phyloP scores from a whole-genome alignment of 2,888 invertebrate species.

The Alsophila aescularia region DNA sequence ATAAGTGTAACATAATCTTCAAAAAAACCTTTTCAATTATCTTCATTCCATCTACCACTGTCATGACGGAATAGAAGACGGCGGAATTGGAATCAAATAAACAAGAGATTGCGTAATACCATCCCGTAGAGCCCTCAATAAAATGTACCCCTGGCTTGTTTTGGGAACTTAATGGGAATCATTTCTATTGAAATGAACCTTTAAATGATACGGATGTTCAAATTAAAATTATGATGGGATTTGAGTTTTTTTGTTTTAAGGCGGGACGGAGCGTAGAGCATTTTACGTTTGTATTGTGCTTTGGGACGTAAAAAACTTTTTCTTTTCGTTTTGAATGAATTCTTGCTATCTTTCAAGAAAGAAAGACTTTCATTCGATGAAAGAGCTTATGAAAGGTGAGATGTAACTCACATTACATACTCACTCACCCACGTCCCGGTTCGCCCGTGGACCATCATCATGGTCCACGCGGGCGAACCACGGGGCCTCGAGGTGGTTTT shows the following conservation, averaged over 20 bases:
- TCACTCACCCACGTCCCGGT: too few relatives aligned
- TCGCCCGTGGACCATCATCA: too few relatives aligned
- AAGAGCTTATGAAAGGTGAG: too few relatives aligned
- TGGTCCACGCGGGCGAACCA: too few relatives aligned
- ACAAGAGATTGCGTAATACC: slow-evolving; percentile 43
- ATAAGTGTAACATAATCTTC: not conserved
- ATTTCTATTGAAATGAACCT: slow-evolving; percentile 41
- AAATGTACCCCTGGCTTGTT: slow-evolving; percentile 39
- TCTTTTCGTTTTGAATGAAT: too few relatives aligned
- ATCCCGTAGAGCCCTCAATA: slow-evolving; percentile 37
- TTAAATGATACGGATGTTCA: slow-evolving; percentile 31
- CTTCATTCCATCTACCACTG: slow-evolving; percentile 9
- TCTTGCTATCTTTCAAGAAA: too few relatives aligned
- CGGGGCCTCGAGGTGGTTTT: too few relatives aligned
- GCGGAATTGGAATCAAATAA: slow-evolving; percentile 53
- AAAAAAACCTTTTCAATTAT: not conserved
- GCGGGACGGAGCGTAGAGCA: not conserved
- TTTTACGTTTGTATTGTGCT: too few relatives aligned
- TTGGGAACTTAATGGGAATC: slow-evolving; percentile 50
- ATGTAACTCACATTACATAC: too few relatives aligned
- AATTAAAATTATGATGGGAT: slow-evolving; percentile 23
- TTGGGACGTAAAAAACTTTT: too few relatives aligned
- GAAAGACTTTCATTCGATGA: too few relatives aligned
- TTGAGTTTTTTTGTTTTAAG: slow-evolving; percentile 5
- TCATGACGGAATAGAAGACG: slow-evolving; percentile 18